Conservation (phyloP, 1,140 invertebrate genomes). For the Caerostris darwini region DNA sequence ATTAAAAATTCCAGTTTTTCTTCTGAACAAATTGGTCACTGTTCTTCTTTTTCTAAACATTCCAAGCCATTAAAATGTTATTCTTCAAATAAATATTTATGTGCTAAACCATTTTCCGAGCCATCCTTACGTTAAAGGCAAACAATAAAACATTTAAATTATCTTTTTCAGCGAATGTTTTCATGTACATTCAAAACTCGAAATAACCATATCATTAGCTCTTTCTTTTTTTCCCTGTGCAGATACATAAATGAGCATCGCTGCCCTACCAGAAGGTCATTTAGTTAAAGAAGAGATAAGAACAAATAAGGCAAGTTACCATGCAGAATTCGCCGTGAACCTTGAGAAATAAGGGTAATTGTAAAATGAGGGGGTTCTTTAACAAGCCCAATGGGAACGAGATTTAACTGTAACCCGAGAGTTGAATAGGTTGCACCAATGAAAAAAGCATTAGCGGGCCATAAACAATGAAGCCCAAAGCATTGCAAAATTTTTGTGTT, state of each 20-base stretch:
- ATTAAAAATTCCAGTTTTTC: too few species aligned
- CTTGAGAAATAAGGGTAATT: constrained; percentile 33
- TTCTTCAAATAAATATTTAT: too few species aligned
- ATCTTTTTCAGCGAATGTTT: too few species aligned
- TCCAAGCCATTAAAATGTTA: too few species aligned
- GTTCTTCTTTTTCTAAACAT: too few species aligned
- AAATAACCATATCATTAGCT: too few species aligned
- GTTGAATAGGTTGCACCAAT: neutral
- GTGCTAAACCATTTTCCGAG: too few species aligned
- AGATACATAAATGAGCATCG: neutral
- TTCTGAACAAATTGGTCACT: too few species aligned
- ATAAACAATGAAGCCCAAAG: neutral
- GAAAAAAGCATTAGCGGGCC: constrained; percentile 12
- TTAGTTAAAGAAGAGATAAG: neutral
- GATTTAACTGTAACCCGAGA: neutral
- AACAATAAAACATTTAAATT: too few species aligned
- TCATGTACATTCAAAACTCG: too few species aligned
- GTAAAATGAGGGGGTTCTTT: constrained; percentile 11
- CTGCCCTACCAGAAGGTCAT: neutral
- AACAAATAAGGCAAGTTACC: neutral
- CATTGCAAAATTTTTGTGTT: neutral
- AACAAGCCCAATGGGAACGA: neutral
- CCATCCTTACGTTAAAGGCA: too few species aligned
- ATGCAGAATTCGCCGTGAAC: neutral
- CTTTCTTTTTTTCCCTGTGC: neutral